Conservation (phyloP, 2,888 invertebrate species). For the Capitulum mitella region DNA sequence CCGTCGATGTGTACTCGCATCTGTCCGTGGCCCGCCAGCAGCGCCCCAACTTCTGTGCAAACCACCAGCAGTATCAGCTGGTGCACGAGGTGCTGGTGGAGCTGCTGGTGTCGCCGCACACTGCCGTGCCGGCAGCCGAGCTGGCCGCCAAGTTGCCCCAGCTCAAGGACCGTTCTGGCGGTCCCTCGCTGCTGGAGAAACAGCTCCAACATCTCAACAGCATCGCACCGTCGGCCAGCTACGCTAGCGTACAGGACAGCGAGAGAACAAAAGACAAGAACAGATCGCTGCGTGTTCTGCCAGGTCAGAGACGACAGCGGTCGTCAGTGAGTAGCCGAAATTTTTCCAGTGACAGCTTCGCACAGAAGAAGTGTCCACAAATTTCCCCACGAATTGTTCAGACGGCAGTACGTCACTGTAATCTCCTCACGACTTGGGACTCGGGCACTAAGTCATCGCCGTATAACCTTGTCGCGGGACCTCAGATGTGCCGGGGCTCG, state of each 20-base stretch:
- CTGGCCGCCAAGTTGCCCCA: background rate
- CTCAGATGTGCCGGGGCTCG: no score
- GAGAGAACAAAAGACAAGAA: background rate
- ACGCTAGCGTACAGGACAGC: background rate
- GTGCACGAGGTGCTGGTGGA: slow-evolving; percentile 47
- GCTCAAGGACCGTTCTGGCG: background rate
- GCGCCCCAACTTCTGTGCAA: slow-evolving; percentile 17
- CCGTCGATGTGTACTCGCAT: background rate
- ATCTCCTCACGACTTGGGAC: no score
- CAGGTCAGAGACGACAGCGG: background rate
- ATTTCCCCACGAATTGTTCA: no score
- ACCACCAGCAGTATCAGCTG: slow-evolving; percentile 46
- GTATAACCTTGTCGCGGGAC: no score
- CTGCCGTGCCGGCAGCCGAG: slow-evolving; percentile 41
- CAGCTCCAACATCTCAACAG: background rate
- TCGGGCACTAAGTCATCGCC: no score
- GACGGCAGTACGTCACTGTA: no score
- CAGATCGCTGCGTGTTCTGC: background rate
- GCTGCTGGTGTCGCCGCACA: slow-evolving; percentile 43
- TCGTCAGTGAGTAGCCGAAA: no score
- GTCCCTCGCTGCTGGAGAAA: background rate
- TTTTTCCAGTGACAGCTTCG: no score
- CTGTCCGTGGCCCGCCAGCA: background rate
- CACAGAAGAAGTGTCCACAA: no score
- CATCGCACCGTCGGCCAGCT: background rate